Conservation (phyloP, 2,797 vertebrate genomes). For the Danio choprae region DNA sequence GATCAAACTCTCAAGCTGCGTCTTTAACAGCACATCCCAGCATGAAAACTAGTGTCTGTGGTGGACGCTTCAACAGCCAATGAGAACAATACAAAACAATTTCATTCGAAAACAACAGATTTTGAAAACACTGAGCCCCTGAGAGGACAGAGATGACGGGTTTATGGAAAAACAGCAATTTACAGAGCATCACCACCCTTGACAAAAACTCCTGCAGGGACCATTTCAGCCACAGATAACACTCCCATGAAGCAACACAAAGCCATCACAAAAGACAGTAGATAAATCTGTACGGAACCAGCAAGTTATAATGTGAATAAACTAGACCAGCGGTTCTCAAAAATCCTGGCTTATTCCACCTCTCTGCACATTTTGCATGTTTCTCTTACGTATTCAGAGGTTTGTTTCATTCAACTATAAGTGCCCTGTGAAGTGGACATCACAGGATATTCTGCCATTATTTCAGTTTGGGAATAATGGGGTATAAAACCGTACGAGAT, state of each 20-base stretch:
- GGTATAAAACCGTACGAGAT: no score
- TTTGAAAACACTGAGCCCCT: slow-evolving; percentile 59
- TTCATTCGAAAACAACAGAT: slow-evolving; percentile 29
- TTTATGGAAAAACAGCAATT: slow-evolving; percentile 73
- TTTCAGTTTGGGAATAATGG: no score
- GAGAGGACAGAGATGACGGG: slow-evolving; percentile 55
- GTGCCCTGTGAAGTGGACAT: no score
- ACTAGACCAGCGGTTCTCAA: no score
- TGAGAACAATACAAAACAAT: slow-evolving; percentile 8
- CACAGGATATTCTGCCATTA: no score
- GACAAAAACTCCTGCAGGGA: slow-evolving; percentile 60
- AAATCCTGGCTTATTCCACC: no score
- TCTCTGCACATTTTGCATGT: no score
- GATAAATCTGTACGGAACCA: neutral
- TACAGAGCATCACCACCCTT: slow-evolving; percentile 59
- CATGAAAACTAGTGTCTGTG: neutral
- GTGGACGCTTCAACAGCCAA: neutral
- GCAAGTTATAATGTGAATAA: neutral
- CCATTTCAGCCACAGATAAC: slow-evolving; percentile 56
- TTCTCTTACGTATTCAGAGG: no score
- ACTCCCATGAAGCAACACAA: slow-evolving; percentile 43
- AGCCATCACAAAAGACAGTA: neutral
- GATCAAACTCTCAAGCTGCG: slow-evolving; percentile 30
- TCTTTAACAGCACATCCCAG: slow-evolving; percentile 1
- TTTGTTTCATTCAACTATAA: no score